A percentile compares a stretch with the other conserved stretches of the same genome.
Conservation (phyloP, 2,113 vertebrate species). For the Orientallactaga bullata region DNA sequence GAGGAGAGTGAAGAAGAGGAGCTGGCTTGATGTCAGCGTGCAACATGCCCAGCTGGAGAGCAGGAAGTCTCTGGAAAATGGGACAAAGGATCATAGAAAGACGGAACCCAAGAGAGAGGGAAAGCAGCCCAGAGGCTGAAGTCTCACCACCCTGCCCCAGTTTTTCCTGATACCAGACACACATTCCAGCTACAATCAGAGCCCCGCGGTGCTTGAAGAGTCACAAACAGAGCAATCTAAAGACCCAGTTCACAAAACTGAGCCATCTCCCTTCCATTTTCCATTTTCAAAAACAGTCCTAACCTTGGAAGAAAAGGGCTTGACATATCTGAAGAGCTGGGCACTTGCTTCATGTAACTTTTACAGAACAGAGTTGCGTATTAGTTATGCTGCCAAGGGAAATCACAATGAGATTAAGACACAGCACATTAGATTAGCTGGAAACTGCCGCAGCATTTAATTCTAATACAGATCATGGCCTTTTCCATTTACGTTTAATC, state of each 20-base stretch:
- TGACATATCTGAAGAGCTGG: not conserved
- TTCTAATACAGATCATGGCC: constrained; percentile 63
- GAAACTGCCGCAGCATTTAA: constrained; percentile 65
- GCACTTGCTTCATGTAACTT: not conserved
- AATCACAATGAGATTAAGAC: constrained; percentile 50
- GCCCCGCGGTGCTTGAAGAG: not conserved
- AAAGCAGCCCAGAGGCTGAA: not conserved
- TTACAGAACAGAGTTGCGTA: not conserved
- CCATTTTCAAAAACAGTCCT: not conserved
- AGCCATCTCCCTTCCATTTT: not conserved
- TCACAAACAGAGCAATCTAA: not conserved
- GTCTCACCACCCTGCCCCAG: too few relatives aligned
- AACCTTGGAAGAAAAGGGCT: constrained; percentile 7
- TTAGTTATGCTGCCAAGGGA: constrained; percentile 20
- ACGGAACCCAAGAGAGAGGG: not conserved
- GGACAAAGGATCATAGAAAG: not conserved
- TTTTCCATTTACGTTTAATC: constrained; percentile 33
- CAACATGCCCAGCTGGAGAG: not conserved
- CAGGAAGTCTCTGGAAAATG: not conserved
- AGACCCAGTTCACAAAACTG: not conserved
- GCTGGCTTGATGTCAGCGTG: not conserved
- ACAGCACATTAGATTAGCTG: constrained; percentile 57
- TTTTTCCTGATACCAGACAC: too few relatives aligned
- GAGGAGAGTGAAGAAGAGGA: not conserved
- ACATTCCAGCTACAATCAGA: not conserved